These are phyloP conservation scores for Brenthis daphne DNA, from an alignment of 2,888 invertebrate genomes.

Conservation along the genomic window DNA sequence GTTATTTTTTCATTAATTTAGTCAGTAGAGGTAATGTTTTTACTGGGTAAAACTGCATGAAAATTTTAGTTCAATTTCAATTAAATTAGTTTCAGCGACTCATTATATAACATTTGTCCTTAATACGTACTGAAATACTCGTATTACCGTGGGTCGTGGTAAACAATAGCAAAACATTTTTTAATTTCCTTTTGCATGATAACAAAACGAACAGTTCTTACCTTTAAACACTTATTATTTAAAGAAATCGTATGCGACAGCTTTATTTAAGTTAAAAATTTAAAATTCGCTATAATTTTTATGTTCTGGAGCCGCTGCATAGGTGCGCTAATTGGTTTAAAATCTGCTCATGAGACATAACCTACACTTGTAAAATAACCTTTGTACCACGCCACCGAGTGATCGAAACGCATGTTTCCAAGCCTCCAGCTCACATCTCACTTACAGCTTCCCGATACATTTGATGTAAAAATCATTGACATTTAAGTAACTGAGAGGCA, in stretches of 20 bases:
- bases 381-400: conserved; percentile 82
- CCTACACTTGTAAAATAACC: conserved; percentile 74
- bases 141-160: conserved; percentile 2
- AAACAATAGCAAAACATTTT: conserved; percentile 8
- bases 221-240: conserved; percentile 3
- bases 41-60: conserved; percentile 74
- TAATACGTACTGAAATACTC: not conserved
- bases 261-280: conserved; percentile 38
- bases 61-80: conserved; percentile 49
- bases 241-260: conserved; percentile 18
- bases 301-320: conserved; percentile 39
- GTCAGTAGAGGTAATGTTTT: conserved; percentile 70
- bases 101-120: conserved; percentile 10
- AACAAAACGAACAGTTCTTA: conserved; percentile 20
- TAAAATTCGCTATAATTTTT: conserved; percentile 42
- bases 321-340: conserved; percentile 47
- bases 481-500: conserved; percentile 77
- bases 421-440: conserved; percentile 81
- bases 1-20: conserved; percentile 57
- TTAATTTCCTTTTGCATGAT: conserved; percentile 31
- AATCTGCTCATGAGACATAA: conserved; percentile 67
- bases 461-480: conserved; percentile 72
- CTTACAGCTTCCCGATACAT: conserved; percentile 80
- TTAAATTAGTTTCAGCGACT: conserved; percentile 35
- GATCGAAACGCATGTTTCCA: conserved; percentile 80